Percentiles rank a stretch among this genome's conserved stretches.
phyloP scores from a whole-genome alignment of 2,113 vertebrate genomes.

The Oncorhynchus kisutch region DNA sequence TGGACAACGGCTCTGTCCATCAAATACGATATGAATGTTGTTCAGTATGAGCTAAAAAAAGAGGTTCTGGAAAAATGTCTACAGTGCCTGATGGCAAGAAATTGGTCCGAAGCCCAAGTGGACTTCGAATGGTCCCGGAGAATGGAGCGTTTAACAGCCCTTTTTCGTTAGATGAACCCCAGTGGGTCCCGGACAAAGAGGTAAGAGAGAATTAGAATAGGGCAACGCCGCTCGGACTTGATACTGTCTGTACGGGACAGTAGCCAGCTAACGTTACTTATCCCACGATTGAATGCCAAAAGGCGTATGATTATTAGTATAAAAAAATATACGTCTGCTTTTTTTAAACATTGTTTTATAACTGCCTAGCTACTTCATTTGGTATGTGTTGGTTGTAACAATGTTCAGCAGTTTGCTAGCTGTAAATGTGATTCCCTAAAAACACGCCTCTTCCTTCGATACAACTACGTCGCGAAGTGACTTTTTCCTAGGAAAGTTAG shows the following conservation, averaged over 20 bases:
- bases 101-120: conserved; percentile 91
- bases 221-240: not conserved
- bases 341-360: too few species aligned
- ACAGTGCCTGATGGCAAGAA: conserved; percentile 88
- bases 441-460: too few species aligned
- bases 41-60: conserved; percentile 13
- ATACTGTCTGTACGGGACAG: not conserved
- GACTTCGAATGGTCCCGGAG: conserved; percentile 93
- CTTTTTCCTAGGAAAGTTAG: too few species aligned
- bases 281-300: too few species aligned
- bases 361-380: too few species aligned
- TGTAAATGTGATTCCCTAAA: too few species aligned
- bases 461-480: too few species aligned
- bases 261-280: too few species aligned
- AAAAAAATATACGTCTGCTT: too few species aligned
- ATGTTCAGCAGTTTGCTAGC: too few species aligned
- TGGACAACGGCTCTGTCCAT: conserved; percentile 15
- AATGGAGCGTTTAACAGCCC: conserved; percentile 87
- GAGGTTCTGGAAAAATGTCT: conserved; percentile 73
- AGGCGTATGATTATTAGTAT: too few species aligned
- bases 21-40: not conserved
- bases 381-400: too few species aligned
- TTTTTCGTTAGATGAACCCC: conserved; percentile 89
- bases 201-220: conserved; percentile 60
- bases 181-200: conserved; percentile 96